Evolutionary conservation across 2,888 invertebrate species (phyloP).

Genomic region (Drosophila pullipes): DNA sequence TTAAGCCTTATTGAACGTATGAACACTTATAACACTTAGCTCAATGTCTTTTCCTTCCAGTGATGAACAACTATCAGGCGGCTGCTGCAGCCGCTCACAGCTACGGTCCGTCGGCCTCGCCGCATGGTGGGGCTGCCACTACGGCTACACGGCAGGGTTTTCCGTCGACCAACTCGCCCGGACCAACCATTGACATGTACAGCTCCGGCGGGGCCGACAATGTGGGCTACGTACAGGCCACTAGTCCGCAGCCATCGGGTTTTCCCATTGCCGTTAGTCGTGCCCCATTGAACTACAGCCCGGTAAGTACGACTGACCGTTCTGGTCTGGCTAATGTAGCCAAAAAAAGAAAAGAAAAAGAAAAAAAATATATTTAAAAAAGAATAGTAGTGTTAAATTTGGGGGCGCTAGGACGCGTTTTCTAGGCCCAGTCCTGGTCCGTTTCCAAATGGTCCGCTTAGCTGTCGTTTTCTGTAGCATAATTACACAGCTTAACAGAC

Average conservation of each 20-base stretch:
- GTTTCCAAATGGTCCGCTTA: conserved; percentile 30
- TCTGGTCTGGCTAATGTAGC: background rate
- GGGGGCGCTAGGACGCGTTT: conserved; percentile 38
- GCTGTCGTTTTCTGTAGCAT: conserved; percentile 27
- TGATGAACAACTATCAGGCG: conserved; percentile 98
- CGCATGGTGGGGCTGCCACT: conserved; percentile 90
- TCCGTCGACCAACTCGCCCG: conserved; percentile 96
- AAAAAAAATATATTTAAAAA: background rate
- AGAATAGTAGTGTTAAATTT: conserved; percentile 22
- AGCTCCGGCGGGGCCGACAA: conserved; percentile 94
- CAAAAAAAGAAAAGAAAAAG: background rate
- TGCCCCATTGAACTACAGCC: conserved; percentile 96
- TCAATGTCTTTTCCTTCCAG: conserved; percentile 86
- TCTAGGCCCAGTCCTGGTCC: conserved; percentile 44
- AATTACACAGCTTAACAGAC: conserved; percentile 6
- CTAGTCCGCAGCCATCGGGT: conserved; percentile 98
- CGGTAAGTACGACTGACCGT: conserved; percentile 88
- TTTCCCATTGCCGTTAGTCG: conserved; percentile 98
- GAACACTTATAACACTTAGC: too few species aligned
- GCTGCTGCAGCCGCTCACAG: conserved; percentile 92
- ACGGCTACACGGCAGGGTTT: conserved; percentile 91
- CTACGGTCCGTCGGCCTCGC: conserved; percentile 93
- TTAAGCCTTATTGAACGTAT: too few species aligned
- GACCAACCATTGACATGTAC: conserved; percentile 97
- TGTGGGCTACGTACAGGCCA: conserved; percentile 98